These are phyloP conservation scores for Patella ulyssiponensis DNA, from an alignment of 2,888 invertebrate species.

Conservation along the genomic window DNA sequence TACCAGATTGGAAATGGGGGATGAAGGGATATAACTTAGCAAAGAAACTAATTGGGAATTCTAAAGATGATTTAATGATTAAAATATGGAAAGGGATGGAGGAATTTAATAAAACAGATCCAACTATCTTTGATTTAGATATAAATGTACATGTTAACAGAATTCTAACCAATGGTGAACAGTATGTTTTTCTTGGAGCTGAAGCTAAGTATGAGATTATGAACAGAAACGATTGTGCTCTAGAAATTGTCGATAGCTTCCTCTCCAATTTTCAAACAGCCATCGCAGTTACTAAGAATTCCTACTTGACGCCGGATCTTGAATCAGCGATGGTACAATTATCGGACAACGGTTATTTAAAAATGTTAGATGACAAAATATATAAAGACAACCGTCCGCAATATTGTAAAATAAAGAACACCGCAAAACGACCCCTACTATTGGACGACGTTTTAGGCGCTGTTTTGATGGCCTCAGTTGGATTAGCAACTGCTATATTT, in stretches of 20 bases:
- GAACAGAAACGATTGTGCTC: not conserved
- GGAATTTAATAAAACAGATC: too few species aligned
- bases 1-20: too few species aligned
- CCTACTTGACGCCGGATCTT: not conserved
- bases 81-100: too few species aligned
- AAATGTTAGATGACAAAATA: not conserved
- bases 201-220: not conserved
- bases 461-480: not conserved
- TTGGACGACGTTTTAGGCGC: not conserved
- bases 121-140: too few species aligned
- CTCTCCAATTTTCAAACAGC: not conserved
- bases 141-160: too few species aligned
- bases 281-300: not conserved
- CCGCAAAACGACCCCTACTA: not conserved
- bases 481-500: too few species aligned
- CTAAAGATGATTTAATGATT: too few species aligned
- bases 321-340: not conserved
- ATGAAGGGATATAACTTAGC: too few species aligned
- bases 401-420: not conserved
- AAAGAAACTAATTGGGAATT: too few species aligned
- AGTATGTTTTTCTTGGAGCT: not conserved
- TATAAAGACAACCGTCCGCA: not conserved
- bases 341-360: not conserved
- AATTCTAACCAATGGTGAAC: not conserved
- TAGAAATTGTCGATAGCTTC: not conserved